These are phyloP conservation scores for Rostratula benghalensis DNA, from an alignment of 2,113 vertebrate genomes.

Conservation along the genomic window DNA sequence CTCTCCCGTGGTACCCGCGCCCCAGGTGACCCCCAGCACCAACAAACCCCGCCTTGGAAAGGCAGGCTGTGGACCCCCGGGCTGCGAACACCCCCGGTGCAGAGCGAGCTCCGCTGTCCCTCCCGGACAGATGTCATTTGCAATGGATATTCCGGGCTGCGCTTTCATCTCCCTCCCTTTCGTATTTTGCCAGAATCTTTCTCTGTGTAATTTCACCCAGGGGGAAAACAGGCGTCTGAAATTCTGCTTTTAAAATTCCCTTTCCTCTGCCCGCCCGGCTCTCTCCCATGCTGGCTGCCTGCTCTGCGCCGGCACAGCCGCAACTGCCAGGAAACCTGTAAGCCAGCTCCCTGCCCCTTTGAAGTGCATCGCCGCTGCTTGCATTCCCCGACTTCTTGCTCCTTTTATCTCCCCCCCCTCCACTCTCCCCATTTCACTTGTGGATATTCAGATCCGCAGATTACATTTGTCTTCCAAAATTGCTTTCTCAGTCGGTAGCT, in stretches of 20 bases:
- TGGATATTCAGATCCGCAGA: slow-evolving; percentile 38
- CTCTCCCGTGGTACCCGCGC: not conserved
- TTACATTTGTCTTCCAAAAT: slow-evolving; percentile 56
- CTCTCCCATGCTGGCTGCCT: not conserved
- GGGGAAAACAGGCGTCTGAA: slow-evolving; percentile 48
- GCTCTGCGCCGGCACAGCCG: not conserved
- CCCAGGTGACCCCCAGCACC: not conserved
- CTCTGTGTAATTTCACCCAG: slow-evolving; percentile 59
- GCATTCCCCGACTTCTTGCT: slow-evolving; percentile 49
- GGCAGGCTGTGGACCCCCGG: accelerated
- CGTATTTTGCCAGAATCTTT: slow-evolving; percentile 62
- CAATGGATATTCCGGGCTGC: not conserved
- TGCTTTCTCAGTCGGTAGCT: not conserved
- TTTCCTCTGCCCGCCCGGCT: not conserved
- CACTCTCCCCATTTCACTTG: slow-evolving; percentile 40
- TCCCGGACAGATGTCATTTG: slow-evolving; percentile 31
- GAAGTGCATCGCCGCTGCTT: slow-evolving; percentile 34
- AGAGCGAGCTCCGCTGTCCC: not conserved
- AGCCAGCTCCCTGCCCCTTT: slow-evolving; percentile 52
- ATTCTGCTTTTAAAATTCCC: slow-evolving; percentile 43
- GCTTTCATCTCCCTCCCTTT: slow-evolving; percentile 65
- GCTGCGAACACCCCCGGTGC: accelerated
- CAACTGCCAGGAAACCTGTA: not conserved
- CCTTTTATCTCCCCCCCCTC: slow-evolving; percentile 49
- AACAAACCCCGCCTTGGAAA: not conserved